Base-by-base conservation (phyloP, 2,113 vertebrate genomes). In the Grammomys dolichurus region DNA sequence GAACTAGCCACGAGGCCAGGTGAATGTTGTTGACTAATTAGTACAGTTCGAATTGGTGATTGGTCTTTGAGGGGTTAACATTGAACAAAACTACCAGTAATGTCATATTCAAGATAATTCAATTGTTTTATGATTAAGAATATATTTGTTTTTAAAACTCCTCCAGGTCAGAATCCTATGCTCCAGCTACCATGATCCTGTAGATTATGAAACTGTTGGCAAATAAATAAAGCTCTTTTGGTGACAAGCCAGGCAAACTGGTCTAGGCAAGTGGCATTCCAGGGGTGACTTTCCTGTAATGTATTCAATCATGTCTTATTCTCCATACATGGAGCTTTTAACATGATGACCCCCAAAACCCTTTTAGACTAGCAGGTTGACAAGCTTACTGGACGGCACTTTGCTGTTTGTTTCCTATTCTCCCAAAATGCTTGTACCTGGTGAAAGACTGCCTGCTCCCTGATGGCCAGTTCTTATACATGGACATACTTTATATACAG, bases 11-110 rank as follows among this genome's bases (percentile, higher is more conserved):
- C 54, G 13, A 87, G 58, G 69, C 63, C 16, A 58, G 24, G 54
- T 54, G 0, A 17, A 13, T 40, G 40, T 28, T 93, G 28, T 36
- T 54, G 58, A 54, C 24, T 60, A 93, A 95, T 70, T 75, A 88
- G 87, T 89, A 28, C n/a, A 78, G 7, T 91, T 60, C 31, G 78
- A 96, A 82, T 94, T 77, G 87, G 73, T 58, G 43, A 91, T 60
- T 36, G 54, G 31, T 95, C 94, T 84, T 94, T 54, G 56, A 93
- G 58, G 43, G 63, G 75, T 95, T 94, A 95, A 93, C 86, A 87
- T 43, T 60, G 58, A 94, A 89, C 63, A 86, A 93, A 96, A n/a
- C 13, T 24, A 93, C 28, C 13, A 19, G 69, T 40, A 82, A 9
- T 33, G 48, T 69, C 40, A 22, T 94, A 69, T 78, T 96, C 58